Evolutionary conservation across 2,113 vertebrate species (phyloP), one percentile per base, ranked within the genome.

Genomic region (Onychostruthus taczanowskii): DNA sequence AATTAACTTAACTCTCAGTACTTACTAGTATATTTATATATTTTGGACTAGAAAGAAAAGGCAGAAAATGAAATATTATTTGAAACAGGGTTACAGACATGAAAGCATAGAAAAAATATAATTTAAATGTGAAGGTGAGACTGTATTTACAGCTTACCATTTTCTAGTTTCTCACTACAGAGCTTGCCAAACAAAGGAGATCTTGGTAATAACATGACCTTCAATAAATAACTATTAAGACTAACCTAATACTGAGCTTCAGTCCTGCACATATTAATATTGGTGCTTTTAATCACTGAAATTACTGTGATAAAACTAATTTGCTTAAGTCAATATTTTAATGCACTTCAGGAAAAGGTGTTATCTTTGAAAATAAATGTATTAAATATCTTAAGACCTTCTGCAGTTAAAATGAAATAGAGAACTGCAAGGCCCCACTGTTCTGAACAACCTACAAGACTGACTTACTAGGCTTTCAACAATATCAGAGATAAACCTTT

Each of bases 1-100:
- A 41, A 49, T 78, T 75, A 75, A 49, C 80, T 78, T 75, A 75
- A 49, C 80, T 87, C 87, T 96, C 84, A 87, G 87, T 73, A 94
- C 7, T 27, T 75, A n/a, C 20, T 62, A 53, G 15, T 31, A 30
- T 19, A 52, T 47, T 52, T 76, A 61, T 53, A 82, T 41, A 68
- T 1, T 64, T 19, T 58, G 24, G 8, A 53, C 15, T 43, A 93
- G 37, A 76, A 78, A 55, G 26, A 70, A 85, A 91, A 77, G 39
- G 67, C 26, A 91, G 63, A 86, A 90, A 91, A 89, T 39, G 1
- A 89, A 94, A 85, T 63, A 77, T 6, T 14, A 53, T 30, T 87
- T 72, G 50, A 72, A 96, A 66, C 18, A 61, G 16, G 9, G 7
- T 66, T 66, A 72, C 31, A 64, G 37, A 81, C 0, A 3, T 39